Evolutionary conservation across 1,140 invertebrate genomes (phyloP).

Genomic region (Temnothorax longispinosus): DNA sequence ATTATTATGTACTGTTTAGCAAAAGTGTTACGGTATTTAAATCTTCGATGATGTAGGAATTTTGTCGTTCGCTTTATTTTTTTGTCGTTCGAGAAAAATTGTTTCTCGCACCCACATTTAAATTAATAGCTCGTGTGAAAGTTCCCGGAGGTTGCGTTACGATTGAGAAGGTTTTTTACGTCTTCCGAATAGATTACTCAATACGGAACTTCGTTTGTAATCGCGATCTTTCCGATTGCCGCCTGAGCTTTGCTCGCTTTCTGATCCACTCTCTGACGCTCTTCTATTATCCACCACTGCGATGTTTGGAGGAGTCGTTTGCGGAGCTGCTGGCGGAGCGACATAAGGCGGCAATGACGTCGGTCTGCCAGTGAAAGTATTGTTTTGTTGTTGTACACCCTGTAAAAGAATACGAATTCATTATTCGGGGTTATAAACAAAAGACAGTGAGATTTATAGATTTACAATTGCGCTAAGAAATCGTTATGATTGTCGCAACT

Average conservation of each 20-base stretch:
- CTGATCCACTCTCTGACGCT: conserved; percentile 85
- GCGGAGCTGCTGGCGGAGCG: conserved; percentile 80
- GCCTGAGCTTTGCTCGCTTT: conserved; percentile 83
- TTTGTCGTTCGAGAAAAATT: conserved; percentile 20
- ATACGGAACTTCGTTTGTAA: conserved; percentile 83
- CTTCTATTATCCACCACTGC: conserved; percentile 80
- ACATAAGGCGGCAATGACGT: conserved; percentile 84
- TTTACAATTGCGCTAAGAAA: background rate
- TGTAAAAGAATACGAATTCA: conserved; percentile 52
- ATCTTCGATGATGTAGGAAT: conserved; percentile 26
- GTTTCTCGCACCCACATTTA: conserved; percentile 13
- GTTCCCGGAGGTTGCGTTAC: conserved; percentile 69
- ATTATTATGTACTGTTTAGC: conserved; percentile 53
- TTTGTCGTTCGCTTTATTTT: conserved; percentile 32
- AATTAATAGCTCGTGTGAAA: conserved; percentile 19
- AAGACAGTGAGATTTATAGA: background rate
- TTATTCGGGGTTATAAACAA: background rate
- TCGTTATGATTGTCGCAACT: background rate
- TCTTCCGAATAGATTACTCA: conserved; percentile 85
- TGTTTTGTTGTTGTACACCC: conserved; percentile 78
- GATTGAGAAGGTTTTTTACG: conserved; percentile 84
- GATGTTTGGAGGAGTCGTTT: conserved; percentile 73
- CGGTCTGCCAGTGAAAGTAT: conserved; percentile 82
- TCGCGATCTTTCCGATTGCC: conserved; percentile 83
- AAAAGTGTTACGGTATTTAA: conserved; percentile 18